phyloP scores from a whole-genome alignment of 1,140 invertebrate genomes.

The Aphidius ervi region DNA sequence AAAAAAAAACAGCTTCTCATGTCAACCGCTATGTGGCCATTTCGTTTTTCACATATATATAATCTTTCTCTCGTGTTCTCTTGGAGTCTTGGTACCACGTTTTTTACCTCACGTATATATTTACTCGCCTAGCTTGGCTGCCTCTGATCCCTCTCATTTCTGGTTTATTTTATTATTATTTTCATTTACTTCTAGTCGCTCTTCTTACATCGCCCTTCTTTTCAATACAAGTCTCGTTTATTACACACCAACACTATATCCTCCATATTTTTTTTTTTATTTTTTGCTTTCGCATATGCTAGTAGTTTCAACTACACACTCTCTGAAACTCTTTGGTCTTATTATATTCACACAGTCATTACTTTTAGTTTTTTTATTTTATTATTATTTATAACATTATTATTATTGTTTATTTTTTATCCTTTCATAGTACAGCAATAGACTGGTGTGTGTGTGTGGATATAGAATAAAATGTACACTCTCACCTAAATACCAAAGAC shows the following conservation, averaged over 20 bases:
- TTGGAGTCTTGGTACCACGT: no score
- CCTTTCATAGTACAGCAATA: no score
- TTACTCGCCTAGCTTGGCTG: slow-evolving; percentile 15
- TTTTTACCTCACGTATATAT: slow-evolving; percentile 7
- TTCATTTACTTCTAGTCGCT: neutral
- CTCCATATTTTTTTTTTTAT: no score
- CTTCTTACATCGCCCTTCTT: slow-evolving; percentile 6
- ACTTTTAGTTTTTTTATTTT: no score
- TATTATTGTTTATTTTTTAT: no score
- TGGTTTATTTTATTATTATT: slow-evolving; percentile 7
- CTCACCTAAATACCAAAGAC: slow-evolving; percentile 39
- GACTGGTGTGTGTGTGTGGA: no score
- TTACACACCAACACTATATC: neutral
- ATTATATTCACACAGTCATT: no score
- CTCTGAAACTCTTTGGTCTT: no score
- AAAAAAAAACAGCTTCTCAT: neutral
- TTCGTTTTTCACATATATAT: neutral
- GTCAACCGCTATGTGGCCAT: slow-evolving; percentile 10
- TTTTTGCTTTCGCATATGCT: no score
- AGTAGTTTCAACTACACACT: no score
- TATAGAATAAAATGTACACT: slow-evolving; percentile 27
- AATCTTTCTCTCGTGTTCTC: no score
- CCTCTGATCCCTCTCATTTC: slow-evolving; percentile 20
- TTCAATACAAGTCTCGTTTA: neutral
- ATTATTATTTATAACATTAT: no score